These are phyloP conservation scores for Ellobius talpinus DNA, from an alignment of 2,113 vertebrate species.

Conservation along the genomic window DNA sequence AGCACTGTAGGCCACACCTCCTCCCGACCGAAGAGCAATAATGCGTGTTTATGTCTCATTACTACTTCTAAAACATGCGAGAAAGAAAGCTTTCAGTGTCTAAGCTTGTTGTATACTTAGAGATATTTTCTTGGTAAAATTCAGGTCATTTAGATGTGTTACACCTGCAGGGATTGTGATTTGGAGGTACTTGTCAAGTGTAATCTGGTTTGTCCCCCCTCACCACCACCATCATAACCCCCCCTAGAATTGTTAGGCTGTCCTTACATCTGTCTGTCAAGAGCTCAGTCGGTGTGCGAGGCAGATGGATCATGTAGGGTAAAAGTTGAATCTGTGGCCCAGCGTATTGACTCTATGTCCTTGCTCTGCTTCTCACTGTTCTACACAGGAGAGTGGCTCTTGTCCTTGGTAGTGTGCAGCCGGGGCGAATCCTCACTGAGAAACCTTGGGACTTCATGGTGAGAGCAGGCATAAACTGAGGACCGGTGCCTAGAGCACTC, in stretches of 20 bases:
- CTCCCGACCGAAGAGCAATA: neutral
- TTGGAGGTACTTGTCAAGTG: conserved; percentile 54
- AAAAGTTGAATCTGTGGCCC: neutral
- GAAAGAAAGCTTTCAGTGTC: conserved; percentile 24
- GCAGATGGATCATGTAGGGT: neutral
- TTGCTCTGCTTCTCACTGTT: neutral
- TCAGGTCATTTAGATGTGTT: conserved; percentile 59
- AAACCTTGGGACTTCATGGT: neutral
- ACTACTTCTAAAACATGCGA: neutral
- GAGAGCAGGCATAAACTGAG: neutral
- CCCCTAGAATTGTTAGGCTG: neutral
- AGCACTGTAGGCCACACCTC: neutral
- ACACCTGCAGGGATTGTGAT: conserved; percentile 54
- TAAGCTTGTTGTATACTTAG: conserved; percentile 9
- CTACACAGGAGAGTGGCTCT: neutral
- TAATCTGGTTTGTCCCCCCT: conserved; percentile 10
- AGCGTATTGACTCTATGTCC: neutral
- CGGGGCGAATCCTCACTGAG: neutral
- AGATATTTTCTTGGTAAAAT: conserved; percentile 42
- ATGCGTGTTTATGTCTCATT: neutral
- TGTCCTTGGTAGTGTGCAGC: neutral
- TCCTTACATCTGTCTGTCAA: neutral
- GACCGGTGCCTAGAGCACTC: neutral
- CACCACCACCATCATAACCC: neutral
- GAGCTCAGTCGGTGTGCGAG: conserved; percentile 44